These are phyloP conservation scores for Stenurella melanura DNA, from an alignment of 2,888 invertebrate species.

Conservation along the genomic window DNA sequence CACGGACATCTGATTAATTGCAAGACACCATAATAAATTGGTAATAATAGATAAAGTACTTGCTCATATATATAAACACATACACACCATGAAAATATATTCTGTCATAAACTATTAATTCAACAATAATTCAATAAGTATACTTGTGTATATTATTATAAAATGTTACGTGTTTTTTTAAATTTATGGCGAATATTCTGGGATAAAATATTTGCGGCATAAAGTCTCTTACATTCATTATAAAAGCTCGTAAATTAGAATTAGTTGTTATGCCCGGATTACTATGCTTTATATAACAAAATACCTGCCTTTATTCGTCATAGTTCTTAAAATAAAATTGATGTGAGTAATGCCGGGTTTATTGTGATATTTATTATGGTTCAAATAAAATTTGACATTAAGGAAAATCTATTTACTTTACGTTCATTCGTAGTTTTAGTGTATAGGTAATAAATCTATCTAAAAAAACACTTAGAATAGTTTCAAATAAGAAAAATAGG, in stretches of 20 bases:
- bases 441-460: no score
- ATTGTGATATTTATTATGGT: constrained; percentile 10
- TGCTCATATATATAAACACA: no score
- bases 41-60: no score
- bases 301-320: constrained; percentile 13
- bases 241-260: constrained; percentile 21
- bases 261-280: constrained; percentile 24
- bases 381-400: constrained; percentile 14
- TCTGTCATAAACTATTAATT: no score
- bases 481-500: no score
- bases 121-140: no score
- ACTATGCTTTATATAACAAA: constrained; percentile 16
- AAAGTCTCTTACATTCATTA: constrained; percentile 31
- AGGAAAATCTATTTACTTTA: neutral
- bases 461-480: no score
- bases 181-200: constrained; percentile 12
- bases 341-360: constrained; percentile 17
- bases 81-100: no score
- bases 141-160: neutral
- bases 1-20: no score
- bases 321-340: constrained; percentile 11
- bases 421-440: no score
- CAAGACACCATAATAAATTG: no score
- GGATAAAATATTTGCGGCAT: constrained; percentile 18
- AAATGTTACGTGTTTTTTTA: constrained; percentile 4